Base-by-base conservation (phyloP, 2,888 invertebrate species). In the Syrphus vitripennis region DNA sequence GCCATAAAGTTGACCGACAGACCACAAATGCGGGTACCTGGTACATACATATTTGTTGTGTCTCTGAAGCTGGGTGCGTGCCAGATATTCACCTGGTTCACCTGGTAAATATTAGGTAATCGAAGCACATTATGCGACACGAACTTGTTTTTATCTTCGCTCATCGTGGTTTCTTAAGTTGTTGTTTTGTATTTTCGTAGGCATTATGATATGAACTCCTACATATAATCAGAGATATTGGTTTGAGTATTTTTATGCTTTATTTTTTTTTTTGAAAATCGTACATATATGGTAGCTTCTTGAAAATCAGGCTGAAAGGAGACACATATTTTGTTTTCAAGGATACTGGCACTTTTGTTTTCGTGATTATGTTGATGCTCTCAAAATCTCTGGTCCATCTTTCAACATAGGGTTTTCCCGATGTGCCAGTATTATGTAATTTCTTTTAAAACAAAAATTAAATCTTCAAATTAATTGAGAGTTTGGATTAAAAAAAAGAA, bases 101-200 rank as follows among this genome's bases (percentile, higher is more conserved):
- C 34, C 71, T 57, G 71, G 84, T 76, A 80, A 84, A 84, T 45
- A 76, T 84, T 84, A 84, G 76, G 81, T 80, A 81, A 84, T 45
- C 84, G 14, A 61, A 40, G 34, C 69, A 75, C 37, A 74, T 61
- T 42, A 63, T 42, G 42, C 65, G 72, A 79, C 48, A 24, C 63
- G 55, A 79, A 79, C 83, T 74, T 80, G 80, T 83, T 80, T 83
- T 61, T 55, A 83, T 53, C 24, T 50, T 26, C 83, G 50, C 71
- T 57, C 48, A 50, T 67, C 10, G 21, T 42, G 34, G 78, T 72
- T 59, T 67, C 65, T 53, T 50, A 24, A 61, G 50, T 21, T 14
- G 29, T 24, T 50, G 29, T 45, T 63, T 16, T 29, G 12, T 50
- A 6, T 45, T n/a, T n/a, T n/a, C n/a, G n/a, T n/a, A n/a, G n/a